Conservation (phyloP, 2,113 vertebrate species). For the Sprattus sprattus region DNA sequence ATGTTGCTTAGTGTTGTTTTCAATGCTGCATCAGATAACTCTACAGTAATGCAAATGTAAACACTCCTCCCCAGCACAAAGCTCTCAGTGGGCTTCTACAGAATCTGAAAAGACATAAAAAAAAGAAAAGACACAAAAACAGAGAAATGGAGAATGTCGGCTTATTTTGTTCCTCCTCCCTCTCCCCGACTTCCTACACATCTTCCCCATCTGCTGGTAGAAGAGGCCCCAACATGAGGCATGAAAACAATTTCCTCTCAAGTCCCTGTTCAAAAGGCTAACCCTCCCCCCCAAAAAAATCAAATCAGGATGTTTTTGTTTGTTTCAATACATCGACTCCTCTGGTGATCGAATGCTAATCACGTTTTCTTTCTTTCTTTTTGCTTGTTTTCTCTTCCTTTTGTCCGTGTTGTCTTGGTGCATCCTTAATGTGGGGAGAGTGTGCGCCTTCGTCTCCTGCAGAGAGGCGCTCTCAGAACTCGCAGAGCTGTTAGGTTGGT, state of each 20-base stretch:
- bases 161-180: conserved; percentile 20
- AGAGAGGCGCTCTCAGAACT: neutral
- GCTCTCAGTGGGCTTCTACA: conserved; percentile 41
- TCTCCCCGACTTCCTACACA: conserved; percentile 30
- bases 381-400: conserved; percentile 44
- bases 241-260: conserved; percentile 35
- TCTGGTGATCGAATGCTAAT: conserved; percentile 40
- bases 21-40: neutral
- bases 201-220: conserved; percentile 11
- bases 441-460: neutral
- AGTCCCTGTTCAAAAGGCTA: conserved; percentile 12
- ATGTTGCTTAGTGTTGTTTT: neutral
- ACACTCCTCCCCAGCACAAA: conserved; percentile 36
- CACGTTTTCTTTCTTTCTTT: conserved; percentile 39
- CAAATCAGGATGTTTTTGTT: neutral
- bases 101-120: neutral
- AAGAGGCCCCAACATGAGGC: neutral
- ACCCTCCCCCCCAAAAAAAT: neutral
- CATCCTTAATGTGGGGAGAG: conserved; percentile 2
- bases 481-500: conserved; percentile 46
- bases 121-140: conserved; percentile 1
- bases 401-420: conserved; percentile 59
- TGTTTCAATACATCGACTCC: conserved; percentile 44
- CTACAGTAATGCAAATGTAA: conserved; percentile 29
- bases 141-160: neutral